These are phyloP conservation scores for Galaxias olidus DNA, from an alignment of 2,797 vertebrate genomes.

Conservation along the genomic window DNA sequence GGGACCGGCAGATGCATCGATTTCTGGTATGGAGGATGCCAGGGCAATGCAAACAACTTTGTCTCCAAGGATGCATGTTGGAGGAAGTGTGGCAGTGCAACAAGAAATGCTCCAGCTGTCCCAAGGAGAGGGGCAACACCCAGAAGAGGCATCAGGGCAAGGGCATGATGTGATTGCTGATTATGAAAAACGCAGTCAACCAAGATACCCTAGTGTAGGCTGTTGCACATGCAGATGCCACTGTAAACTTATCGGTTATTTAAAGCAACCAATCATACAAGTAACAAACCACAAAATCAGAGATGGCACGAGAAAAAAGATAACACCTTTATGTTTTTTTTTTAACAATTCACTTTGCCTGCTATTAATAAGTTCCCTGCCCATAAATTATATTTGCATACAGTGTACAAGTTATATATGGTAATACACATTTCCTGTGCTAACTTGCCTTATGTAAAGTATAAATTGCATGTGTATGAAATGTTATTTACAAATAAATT, in stretches of 20 bases:
- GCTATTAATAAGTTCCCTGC: too few relatives aligned
- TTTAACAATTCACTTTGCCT: too few relatives aligned
- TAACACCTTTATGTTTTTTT: too few relatives aligned
- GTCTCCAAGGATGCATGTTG: conserved; percentile 79
- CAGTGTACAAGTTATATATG: too few relatives aligned
- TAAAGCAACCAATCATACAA: background rate
- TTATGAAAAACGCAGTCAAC: conserved; percentile 16
- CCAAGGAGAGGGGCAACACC: too few relatives aligned
- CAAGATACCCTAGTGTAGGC: background rate
- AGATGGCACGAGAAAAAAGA: background rate
- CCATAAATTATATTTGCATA: too few relatives aligned
- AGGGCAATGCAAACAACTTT: conserved; percentile 91
- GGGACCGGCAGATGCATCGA: conserved; percentile 78
- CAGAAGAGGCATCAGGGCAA: conserved; percentile 36
- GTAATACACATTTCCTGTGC: too few relatives aligned
- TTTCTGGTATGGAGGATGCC: conserved; percentile 92
- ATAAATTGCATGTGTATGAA: too few relatives aligned
- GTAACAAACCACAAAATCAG: conserved; percentile 7
- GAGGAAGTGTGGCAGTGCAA: conserved; percentile 63
- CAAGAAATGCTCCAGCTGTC: background rate
- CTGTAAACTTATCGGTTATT: too few relatives aligned
- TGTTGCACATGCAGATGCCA: conserved; percentile 1
- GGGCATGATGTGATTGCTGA: conserved; percentile 24
- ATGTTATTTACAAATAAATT: too few relatives aligned
- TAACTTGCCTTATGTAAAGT: too few relatives aligned